Conservation (phyloP, 2,797 vertebrate genomes). For the Ctenochaetus hawaiiensis region DNA sequence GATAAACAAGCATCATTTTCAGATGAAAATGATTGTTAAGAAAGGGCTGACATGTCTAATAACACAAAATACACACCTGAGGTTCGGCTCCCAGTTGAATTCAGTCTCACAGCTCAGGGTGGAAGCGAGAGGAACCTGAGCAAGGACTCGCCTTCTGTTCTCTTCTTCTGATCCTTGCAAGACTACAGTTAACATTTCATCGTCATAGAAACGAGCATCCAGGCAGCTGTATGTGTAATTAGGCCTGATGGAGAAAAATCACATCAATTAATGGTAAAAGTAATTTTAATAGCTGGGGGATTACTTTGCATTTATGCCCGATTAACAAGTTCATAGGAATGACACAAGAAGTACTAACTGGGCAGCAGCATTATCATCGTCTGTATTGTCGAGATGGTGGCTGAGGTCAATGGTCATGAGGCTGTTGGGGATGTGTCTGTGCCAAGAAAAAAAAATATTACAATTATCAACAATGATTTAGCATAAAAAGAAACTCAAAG, state of each 20-base stretch:
- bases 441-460: background rate
- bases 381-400: slow-evolving; percentile 81
- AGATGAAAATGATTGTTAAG: background rate
- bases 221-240: slow-evolving; percentile 89
- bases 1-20: background rate
- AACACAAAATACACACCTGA: slow-evolving; percentile 82
- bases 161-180: slow-evolving; percentile 88
- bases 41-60: background rate
- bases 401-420: slow-evolving; percentile 90
- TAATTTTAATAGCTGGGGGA: background rate
- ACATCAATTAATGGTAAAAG: background rate
- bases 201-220: slow-evolving; percentile 96
- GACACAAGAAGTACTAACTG: slow-evolving; percentile 82
- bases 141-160: slow-evolving; percentile 88
- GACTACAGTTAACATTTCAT: slow-evolving; percentile 94
- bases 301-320: background rate
- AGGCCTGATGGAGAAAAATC: slow-evolving; percentile 51
- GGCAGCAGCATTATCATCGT: slow-evolving; percentile 72
- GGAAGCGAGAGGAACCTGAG: slow-evolving; percentile 91
- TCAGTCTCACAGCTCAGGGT: slow-evolving; percentile 85
- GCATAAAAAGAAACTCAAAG: background rate
- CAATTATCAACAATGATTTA: slow-evolving; percentile 11
- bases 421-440: slow-evolving; percentile 87
- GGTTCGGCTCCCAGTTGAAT: slow-evolving; percentile 86
- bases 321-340: background rate